Evolutionary conservation across 2,113 vertebrate species (phyloP).

Genomic region (Lepidothrix coronata): DNA sequence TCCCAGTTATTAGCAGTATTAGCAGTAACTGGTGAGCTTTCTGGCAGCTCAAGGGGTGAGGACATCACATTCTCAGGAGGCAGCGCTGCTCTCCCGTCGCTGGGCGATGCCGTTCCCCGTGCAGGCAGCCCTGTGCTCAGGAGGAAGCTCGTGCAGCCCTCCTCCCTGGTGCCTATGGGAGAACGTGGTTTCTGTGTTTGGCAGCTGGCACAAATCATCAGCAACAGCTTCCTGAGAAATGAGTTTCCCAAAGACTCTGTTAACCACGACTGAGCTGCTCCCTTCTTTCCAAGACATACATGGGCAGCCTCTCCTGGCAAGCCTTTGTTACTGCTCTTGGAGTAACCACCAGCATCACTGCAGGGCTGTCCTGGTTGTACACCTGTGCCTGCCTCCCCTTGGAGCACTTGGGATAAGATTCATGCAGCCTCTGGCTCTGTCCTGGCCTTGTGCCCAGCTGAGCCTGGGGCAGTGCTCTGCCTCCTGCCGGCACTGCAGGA

Average conservation of each 20-base stretch:
- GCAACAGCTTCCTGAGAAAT: not conserved
- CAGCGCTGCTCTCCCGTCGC: accelerated
- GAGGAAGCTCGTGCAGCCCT: not conserved
- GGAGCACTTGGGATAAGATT: not conserved
- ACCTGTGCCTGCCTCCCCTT: not conserved
- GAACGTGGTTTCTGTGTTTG: not conserved
- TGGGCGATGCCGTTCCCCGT: not conserved
- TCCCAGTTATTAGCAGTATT: not conserved
- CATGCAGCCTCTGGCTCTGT: accelerated
- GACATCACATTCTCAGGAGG: not conserved
- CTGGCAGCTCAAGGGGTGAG: not conserved
- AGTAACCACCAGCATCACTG: not conserved
- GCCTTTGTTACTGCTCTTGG: not conserved
- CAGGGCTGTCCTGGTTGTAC: not conserved
- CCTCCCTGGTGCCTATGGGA: not conserved
- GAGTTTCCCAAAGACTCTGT: not conserved
- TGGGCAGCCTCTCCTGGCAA: conserved; percentile 20
- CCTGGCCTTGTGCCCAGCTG: not conserved
- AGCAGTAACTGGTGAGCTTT: not conserved
- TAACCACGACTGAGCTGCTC: not conserved
- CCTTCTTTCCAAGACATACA: not conserved
- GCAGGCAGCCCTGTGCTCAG: not conserved
- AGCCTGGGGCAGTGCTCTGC: not conserved
- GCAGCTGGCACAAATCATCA: not conserved
- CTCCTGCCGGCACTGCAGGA: not conserved